phyloP scores from a whole-genome alignment of 2,888 invertebrate species.

The Drosophila putrida region DNA sequence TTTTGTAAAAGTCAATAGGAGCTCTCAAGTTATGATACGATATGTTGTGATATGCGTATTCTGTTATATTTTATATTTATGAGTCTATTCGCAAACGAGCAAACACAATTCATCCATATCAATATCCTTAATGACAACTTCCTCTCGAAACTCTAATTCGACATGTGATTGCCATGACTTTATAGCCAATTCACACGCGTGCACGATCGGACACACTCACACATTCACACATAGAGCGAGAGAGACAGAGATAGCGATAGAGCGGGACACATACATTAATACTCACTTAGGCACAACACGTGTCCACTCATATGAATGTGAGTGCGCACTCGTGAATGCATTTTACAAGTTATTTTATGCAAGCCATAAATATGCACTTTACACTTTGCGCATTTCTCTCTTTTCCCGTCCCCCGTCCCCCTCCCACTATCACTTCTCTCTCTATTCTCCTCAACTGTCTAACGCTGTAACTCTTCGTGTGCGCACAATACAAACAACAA shows the following conservation, averaged over 20 bases:
- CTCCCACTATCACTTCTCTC: constrained; percentile 9
- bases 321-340: constrained; percentile 72
- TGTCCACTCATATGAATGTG: constrained; percentile 62
- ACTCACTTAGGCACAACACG: constrained; percentile 64
- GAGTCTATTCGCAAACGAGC: constrained; percentile 37
- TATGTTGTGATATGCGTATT: no score
- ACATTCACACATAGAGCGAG: background rate
- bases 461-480: constrained; percentile 18
- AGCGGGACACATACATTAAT: constrained; percentile 28
- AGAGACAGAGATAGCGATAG: background rate
- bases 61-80: background rate
- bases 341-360: constrained; percentile 81
- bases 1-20: background rate
- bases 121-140: constrained; percentile 74
- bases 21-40: background rate
- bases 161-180: constrained; percentile 70
- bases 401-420: background rate
- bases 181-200: constrained; percentile 64
- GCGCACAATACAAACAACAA: constrained; percentile 57
- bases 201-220: constrained; percentile 5
- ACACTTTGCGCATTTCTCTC: constrained; percentile 77
- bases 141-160: constrained; percentile 65
- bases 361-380: constrained; percentile 82
- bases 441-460: background rate
- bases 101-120: constrained; percentile 42